A percentile compares a stretch with the other conserved stretches of the same genome.
phyloP scores from a whole-genome alignment of 2,797 vertebrate genomes.

The Alosa sapidissima region DNA sequence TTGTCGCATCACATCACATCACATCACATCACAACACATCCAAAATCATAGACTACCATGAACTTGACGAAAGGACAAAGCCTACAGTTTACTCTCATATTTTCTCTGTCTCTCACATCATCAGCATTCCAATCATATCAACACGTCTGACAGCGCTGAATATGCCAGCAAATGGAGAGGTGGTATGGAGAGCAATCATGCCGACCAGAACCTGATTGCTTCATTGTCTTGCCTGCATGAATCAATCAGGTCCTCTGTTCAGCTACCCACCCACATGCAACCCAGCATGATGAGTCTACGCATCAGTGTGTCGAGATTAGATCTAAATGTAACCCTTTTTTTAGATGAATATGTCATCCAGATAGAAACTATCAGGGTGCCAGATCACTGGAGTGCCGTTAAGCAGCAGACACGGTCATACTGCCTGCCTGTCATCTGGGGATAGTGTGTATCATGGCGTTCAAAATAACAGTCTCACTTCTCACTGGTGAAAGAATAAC shows the following conservation, averaged over 20 bases:
- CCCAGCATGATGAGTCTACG: neutral
- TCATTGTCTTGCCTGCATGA: neutral
- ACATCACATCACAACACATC: neutral
- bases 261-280: neutral
- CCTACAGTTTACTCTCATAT: neutral
- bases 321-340: neutral
- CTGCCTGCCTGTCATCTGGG: no score
- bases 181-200: neutral
- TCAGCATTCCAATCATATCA: neutral
- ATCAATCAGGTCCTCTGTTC: neutral
- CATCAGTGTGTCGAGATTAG: neutral
- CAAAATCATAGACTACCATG: neutral
- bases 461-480: neutral
- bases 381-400: no score
- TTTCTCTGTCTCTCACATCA: neutral
- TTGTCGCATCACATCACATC: neutral
- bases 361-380: no score
- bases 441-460: no score
- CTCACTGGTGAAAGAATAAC: no score
- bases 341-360: neutral
- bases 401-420: no score
- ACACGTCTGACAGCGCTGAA: neutral
- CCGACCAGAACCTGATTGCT: neutral
- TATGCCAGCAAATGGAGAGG: neutral
- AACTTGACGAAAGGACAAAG: neutral